Percentiles rank a stretch among this genome's conserved stretches.
Conservation (phyloP, 2,888 invertebrate species). For the Drosophila atroscutellata region DNA sequence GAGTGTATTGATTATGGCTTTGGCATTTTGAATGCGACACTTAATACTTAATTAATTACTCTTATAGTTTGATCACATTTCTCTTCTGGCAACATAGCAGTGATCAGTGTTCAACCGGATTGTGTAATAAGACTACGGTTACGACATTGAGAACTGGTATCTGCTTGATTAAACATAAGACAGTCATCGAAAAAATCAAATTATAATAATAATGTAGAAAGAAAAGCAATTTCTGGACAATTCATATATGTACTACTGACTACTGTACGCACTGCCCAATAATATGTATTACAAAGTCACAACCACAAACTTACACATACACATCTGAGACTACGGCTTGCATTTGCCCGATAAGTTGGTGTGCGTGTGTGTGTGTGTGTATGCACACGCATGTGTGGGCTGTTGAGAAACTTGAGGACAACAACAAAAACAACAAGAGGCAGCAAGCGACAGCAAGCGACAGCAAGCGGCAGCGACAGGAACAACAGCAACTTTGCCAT, state of each 20-base stretch:
- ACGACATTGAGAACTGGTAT: neutral
- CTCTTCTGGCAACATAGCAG: neutral
- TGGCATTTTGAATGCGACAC: neutral
- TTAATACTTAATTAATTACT: neutral
- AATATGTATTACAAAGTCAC: slow-evolving; percentile 64
- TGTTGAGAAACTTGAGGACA: slow-evolving; percentile 38
- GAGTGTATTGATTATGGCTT: neutral
- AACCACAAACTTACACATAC: slow-evolving; percentile 42
- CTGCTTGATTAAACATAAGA: neutral
- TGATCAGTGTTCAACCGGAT: neutral
- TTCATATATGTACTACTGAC: neutral
- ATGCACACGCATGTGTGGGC: slow-evolving; percentile 17
- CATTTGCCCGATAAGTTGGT: neutral
- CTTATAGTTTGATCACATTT: neutral
- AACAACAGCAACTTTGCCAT: slow-evolving; percentile 15
- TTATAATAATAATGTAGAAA: neutral
- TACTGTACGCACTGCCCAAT: slow-evolving; percentile 52
- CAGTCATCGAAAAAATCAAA: neutral
- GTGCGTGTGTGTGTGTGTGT: slow-evolving; percentile 8
- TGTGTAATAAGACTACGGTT: neutral
- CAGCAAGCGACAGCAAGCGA: slow-evolving; percentile 6
- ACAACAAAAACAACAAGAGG: slow-evolving; percentile 16
- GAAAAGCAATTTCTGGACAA: neutral
- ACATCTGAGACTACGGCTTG: slow-evolving; percentile 64
- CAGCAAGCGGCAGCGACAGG: slow-evolving; percentile 14